Base-by-base conservation (phyloP, 2,888 invertebrate genomes). In the Andrena haemorrhoa region DNA sequence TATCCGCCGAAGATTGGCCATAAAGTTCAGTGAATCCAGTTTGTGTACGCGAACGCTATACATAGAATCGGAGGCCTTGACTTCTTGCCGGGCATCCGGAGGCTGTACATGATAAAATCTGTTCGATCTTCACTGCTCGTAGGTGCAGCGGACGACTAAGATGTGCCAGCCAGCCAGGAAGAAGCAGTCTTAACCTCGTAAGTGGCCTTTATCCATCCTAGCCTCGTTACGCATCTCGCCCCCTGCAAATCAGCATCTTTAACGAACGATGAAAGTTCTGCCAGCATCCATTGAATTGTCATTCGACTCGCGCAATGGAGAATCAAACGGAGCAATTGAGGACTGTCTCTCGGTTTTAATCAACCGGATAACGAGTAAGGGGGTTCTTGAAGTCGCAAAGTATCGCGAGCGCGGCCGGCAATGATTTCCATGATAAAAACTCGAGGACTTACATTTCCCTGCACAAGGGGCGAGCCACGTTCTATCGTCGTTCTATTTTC, bases 151-250 rank as follows among this genome's bases (percentile, higher is more conserved):
- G 86, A 83, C 79, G 86, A 88, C 80, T 89, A 91, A 91, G 89
- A 92, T 92, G 91, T 90, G 87, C 88, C 89, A 89, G 88, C 89
- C 89, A 89, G 91, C 89, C 87, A 90, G 90, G 87, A 90, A 90
- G 86, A 90, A 88, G 90, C 82, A 82, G 70, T 88, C 88, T 85
- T 88, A 88, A 88, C 84, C 79, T 82, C 82, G 88, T 88, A 79
- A 88, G 88, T 88, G 71, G 10, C 60, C 26, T 33, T 61, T 23
- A 31, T 20, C 8, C 29, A 7, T 23, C n/a, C 49, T 60, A 7
- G 2, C 12, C 33, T 72, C 29, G 20, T 63, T 58, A 70, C 61
- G 51, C 35, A 8, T 66, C 31, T 8, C 26, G 10, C 35, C 20
- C 35, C 20, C n/a, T 10, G 10, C 61, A 29, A 16, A 35, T 41